phyloP scores from a whole-genome alignment of 2,797 vertebrate genomes.

The Acanthornis magna region DNA sequence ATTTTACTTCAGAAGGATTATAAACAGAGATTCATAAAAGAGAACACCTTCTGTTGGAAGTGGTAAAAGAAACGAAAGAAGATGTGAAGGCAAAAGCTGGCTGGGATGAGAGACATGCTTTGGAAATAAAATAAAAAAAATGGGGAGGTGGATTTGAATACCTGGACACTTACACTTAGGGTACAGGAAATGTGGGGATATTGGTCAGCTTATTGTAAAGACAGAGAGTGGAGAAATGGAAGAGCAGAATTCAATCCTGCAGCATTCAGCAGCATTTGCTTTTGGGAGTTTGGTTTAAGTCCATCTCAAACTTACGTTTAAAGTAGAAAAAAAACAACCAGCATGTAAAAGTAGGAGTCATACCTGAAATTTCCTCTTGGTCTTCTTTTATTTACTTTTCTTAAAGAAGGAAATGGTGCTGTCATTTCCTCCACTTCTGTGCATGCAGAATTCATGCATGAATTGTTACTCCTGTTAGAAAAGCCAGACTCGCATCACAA shows the following conservation, averaged over 20 bases:
- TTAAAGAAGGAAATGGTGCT: background rate
- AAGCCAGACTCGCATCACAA: background rate
- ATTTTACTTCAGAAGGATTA: conserved; percentile 12
- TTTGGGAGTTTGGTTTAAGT: background rate
- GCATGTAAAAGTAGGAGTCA: background rate
- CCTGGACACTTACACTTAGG: background rate
- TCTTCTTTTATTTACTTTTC: background rate
- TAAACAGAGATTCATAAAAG: background rate
- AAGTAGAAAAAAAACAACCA: background rate
- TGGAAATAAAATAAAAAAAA: background rate
- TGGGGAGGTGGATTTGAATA: background rate
- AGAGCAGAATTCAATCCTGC: background rate
- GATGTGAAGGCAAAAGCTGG: background rate
- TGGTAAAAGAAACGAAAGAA: background rate
- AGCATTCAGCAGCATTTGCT: background rate
- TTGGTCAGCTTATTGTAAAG: background rate
- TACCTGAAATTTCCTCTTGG: background rate
- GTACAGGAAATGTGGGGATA: background rate
- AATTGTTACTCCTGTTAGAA: background rate
- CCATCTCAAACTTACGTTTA: background rate
- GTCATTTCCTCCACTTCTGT: background rate
- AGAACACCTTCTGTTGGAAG: background rate
- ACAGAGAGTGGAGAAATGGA: background rate
- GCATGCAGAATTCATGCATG: background rate
- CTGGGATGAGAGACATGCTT: background rate